Percentiles rank a stretch among this genome's conserved stretches.
Evolutionary conservation across 2,888 invertebrate genomes (phyloP).

Genomic region (Tyria jacobaeae): DNA sequence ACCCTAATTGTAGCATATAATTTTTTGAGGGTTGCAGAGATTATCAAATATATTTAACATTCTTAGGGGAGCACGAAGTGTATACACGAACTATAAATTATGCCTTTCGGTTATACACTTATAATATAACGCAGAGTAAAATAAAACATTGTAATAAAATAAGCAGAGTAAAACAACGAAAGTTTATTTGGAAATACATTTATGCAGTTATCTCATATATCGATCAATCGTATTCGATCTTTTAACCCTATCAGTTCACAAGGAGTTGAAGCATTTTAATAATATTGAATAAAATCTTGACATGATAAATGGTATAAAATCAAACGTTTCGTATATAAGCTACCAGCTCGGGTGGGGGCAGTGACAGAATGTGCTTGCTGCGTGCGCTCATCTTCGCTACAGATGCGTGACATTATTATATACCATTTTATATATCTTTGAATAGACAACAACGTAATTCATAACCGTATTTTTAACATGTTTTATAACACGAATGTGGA

Average conservation of each 20-base stretch:
- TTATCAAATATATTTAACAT: neutral
- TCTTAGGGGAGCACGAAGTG: too few relatives aligned
- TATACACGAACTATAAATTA: too few relatives aligned
- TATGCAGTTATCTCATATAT: neutral
- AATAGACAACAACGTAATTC: neutral
- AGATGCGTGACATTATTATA: slow-evolving; percentile 61
- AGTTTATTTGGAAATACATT: neutral
- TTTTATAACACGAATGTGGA: too few relatives aligned
- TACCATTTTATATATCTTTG: slow-evolving; percentile 14
- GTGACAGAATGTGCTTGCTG: slow-evolving; percentile 66
- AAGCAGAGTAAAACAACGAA: too few relatives aligned
- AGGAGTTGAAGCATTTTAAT: slow-evolving; percentile 24
- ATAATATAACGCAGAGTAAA: too few relatives aligned
- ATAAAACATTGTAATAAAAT: too few relatives aligned
- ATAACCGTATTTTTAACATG: too few relatives aligned
- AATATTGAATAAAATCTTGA: slow-evolving; percentile 33
- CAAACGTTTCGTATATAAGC: slow-evolving; percentile 69
- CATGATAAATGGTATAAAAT: slow-evolving; percentile 56
- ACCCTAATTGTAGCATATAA: neutral
- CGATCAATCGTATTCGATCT: slow-evolving; percentile 1
- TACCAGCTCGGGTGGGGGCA: slow-evolving; percentile 58
- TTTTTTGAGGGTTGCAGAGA: neutral
- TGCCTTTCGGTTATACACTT: too few relatives aligned
- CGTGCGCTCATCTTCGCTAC: slow-evolving; percentile 55
- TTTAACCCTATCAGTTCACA: slow-evolving; percentile 35